Base-by-base conservation (phyloP, 2,888 invertebrate genomes). In the Isotomurus palustris region DNA sequence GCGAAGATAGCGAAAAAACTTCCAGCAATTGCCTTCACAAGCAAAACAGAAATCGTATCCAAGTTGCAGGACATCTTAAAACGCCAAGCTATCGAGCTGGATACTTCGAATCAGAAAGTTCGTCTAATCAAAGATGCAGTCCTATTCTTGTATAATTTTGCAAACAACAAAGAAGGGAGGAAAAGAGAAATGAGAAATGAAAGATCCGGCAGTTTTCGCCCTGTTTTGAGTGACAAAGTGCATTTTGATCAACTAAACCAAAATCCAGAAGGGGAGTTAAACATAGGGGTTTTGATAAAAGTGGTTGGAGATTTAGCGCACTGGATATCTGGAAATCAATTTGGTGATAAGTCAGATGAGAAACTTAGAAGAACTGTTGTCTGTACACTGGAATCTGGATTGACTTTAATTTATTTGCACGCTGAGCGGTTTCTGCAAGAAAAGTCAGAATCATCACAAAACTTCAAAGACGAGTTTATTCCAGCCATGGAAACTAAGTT, bases 251-350 rank as follows among this genome's bases (percentile, higher is more conserved):
- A 19, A 10, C 35, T 55, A 14, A 52, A 44, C 5, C 48, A 44
- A 8, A 59, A 57, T 38, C 57, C 51, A 4, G 60, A 65, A n/a
- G 59, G 63, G 27, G 64, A 66, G 41, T 43, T 66, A 17, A 59
- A 60, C 8, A 17, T 69, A 19, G 70, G 70, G 21, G 54, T 64
- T 10, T 59, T 70, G 35, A 27, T 69, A 1, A 60, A 64, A 40
- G 50, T 67, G n/a, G 60, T 69, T 3, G 27, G 45, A 2, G 48
- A 64, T 17, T 58, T 58, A 14, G 61, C 66, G 3, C 35, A 53
- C 5, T 41, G 40, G 45, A 52, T 69, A 2, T 38, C 51, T n/a
- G 40, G 36, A 2, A 53, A 53, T n/a, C 58, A 57, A 19, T 2
- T 14, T 47, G 17, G 12, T 21, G 24, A 41, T 21, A 10, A 6